Conservation (phyloP, 2,113 vertebrate species). For the Anoplopoma fimbria region DNA sequence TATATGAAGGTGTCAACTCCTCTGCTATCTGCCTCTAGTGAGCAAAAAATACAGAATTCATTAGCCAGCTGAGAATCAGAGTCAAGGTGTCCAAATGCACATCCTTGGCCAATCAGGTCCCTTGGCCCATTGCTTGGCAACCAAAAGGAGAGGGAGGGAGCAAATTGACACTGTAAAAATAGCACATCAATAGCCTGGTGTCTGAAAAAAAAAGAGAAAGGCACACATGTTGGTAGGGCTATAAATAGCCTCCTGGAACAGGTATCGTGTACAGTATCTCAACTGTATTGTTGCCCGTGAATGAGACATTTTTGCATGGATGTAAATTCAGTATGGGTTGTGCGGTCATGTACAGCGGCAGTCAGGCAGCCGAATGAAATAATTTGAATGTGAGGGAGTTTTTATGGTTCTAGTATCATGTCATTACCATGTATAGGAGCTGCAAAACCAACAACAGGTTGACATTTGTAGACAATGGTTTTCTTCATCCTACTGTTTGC, state of each 20-base stretch:
- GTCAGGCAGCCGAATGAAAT: constrained; percentile 1
- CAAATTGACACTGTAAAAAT: constrained; percentile 85
- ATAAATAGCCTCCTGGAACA: constrained; percentile 90
- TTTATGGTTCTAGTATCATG: background rate
- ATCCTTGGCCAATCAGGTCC: constrained; percentile 70
- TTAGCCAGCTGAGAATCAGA: constrained; percentile 63
- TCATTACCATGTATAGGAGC: background rate
- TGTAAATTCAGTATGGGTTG: constrained; percentile 48
- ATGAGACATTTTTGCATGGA: constrained; percentile 78
- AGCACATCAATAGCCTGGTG: constrained; percentile 86
- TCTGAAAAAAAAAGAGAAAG: constrained; percentile 88
- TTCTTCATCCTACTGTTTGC: background rate
- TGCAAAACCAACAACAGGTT: constrained; percentile 25
- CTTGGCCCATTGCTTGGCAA: constrained; percentile 76
- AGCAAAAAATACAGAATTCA: constrained; percentile 55
- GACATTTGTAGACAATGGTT: background rate
- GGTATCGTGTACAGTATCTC: constrained; percentile 86
- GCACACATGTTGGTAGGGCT: constrained; percentile 84
- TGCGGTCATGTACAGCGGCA: background rate
- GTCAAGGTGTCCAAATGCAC: constrained; percentile 67
- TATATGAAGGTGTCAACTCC: background rate
- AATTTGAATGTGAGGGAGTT: constrained; percentile 47
- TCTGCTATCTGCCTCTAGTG: constrained; percentile 15
- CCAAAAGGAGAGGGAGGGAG: constrained; percentile 71
- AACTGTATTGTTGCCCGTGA: constrained; percentile 77